Conservation (phyloP, 2,888 invertebrate genomes). For the Rotaria magnacalcarata region DNA sequence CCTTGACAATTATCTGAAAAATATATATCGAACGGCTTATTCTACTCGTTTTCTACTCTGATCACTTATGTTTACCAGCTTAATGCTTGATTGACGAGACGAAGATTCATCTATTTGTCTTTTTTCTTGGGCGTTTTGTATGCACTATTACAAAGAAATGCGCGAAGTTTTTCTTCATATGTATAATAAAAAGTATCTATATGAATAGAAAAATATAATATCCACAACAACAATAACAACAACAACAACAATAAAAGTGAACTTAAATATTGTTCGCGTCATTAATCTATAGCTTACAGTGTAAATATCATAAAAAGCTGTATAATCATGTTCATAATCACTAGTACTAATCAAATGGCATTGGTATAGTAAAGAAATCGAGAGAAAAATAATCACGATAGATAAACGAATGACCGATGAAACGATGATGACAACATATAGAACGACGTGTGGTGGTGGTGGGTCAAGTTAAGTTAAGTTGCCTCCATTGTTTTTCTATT, state of each 20-base stretch:
- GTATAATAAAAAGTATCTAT: not conserved
- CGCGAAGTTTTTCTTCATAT: not conserved
- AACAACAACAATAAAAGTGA: not conserved
- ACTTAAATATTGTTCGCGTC: not conserved
- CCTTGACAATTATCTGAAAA: not conserved
- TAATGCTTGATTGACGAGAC: not conserved
- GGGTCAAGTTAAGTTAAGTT: not conserved
- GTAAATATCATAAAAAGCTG: not conserved
- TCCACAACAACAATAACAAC: not conserved
- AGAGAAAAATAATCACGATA: not conserved
- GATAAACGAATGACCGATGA: constrained; percentile 9
- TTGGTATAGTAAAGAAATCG: not conserved
- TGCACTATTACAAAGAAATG: not conserved
- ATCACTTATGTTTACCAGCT: not conserved
- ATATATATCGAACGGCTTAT: not conserved
- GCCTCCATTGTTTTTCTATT: not conserved
- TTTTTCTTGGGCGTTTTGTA: not conserved
- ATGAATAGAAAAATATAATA: not conserved
- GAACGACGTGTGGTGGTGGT: not conserved
- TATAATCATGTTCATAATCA: not conserved
- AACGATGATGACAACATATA: not conserved
- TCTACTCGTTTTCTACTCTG: not conserved
- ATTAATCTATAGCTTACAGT: not conserved
- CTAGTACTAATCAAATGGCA: not conserved
- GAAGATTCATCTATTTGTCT: not conserved